Conservation (phyloP, 2,797 vertebrate species). For the Sebastes melanostomus region DNA sequence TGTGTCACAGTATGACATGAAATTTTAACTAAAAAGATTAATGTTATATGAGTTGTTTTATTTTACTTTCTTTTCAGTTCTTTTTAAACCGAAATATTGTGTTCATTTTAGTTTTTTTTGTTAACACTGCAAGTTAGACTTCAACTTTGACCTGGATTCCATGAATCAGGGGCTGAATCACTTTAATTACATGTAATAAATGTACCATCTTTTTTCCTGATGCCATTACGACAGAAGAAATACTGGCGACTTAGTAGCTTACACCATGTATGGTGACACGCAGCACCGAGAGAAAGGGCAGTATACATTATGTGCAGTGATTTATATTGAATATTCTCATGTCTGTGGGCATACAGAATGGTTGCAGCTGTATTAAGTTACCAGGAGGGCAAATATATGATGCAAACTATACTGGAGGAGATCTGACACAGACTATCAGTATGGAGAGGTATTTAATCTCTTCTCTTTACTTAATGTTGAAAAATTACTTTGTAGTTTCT, state of each 20-base stretch:
- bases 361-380: not conserved
- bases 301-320: not conserved
- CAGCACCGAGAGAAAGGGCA: not conserved
- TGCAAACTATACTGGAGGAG: not conserved
- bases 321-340: not conserved
- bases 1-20: not conserved
- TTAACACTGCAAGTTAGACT: not conserved
- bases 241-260: not conserved
- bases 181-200: conserved; percentile 28
- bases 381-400: not conserved
- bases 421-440: not conserved
- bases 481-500: conserved; percentile 9
- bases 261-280: not conserved
- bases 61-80: not conserved
- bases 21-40: not conserved
- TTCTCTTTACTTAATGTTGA: not conserved
- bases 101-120: not conserved
- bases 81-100: not conserved
- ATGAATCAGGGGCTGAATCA: conserved; percentile 4
- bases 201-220: conserved; percentile 7
- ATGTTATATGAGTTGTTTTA: not conserved
- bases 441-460: not conserved
- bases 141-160: not conserved
- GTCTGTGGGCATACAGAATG: not conserved
- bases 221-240: not conserved